Evolutionary conservation across 1,140 invertebrate species (phyloP).

Genomic region (Choristoneura fumiferana): DNA sequence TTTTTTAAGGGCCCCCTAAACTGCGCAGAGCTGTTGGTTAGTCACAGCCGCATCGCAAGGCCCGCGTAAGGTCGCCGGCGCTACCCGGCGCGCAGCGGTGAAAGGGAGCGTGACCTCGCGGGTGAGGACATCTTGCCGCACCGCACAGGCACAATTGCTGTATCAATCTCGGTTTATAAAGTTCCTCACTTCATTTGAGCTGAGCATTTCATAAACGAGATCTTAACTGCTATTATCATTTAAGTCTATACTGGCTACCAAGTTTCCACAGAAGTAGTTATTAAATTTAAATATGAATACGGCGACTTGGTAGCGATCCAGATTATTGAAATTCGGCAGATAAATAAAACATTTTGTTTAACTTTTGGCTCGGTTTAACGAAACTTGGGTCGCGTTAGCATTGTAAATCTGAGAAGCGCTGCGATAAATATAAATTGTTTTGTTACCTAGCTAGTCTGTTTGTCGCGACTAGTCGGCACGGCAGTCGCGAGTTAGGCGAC

Average conservation of each 20-base stretch:
- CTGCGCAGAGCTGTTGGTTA: too few relatives aligned
- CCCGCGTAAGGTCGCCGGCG: background rate
- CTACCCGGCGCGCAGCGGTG: conserved; percentile 1
- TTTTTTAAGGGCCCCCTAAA: too few relatives aligned
- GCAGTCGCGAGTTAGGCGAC: conserved; percentile 3
- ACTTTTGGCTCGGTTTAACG: background rate
- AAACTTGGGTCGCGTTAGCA: background rate
- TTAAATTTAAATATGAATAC: conserved; percentile 5
- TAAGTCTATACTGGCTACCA: too few relatives aligned
- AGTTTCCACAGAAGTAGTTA: background rate
- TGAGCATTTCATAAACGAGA: too few relatives aligned
- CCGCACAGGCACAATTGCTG: too few relatives aligned
- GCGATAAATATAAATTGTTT: conserved; percentile 14
- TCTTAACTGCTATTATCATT: too few relatives aligned
- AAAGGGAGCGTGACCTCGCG: conserved; percentile 12
- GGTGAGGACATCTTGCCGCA: background rate
- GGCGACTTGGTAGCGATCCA: background rate
- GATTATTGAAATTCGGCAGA: conserved; percentile 8
- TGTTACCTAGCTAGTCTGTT: background rate
- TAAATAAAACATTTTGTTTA: conserved; percentile 13
- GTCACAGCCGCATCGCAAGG: too few relatives aligned
- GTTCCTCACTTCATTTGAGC: too few relatives aligned
- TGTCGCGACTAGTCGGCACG: background rate
- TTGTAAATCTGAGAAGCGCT: background rate
- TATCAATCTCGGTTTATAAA: too few relatives aligned